Conservation (phyloP, 2,113 vertebrate species). For the Chaetorhynchus papuensis region DNA sequence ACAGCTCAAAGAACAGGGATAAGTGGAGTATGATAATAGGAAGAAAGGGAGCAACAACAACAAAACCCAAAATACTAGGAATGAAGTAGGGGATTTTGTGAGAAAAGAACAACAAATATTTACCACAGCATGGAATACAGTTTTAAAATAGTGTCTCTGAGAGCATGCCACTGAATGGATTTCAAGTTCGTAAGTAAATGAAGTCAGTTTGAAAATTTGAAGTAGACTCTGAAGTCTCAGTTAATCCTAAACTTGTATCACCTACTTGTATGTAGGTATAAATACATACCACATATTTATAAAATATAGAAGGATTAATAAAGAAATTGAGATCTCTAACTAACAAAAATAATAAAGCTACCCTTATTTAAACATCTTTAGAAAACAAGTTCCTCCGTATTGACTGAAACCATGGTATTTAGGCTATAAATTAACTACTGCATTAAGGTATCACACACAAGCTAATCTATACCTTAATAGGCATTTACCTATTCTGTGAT, state of each 20-base stretch:
- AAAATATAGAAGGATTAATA: background rate
- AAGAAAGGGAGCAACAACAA: background rate
- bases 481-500: background rate
- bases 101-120: background rate
- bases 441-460: background rate
- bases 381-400: background rate
- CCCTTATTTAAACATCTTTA: background rate
- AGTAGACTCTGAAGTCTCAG: background rate
- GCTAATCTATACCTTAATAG: background rate
- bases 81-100: background rate
- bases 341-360: background rate
- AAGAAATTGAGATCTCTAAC: background rate
- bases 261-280: background rate
- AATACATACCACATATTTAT: background rate
- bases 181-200: background rate
- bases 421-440: background rate
- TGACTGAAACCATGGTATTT: background rate
- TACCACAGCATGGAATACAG: rapidly evolving
- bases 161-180: background rate
- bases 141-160: background rate
- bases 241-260: background rate
- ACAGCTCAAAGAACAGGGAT: background rate
- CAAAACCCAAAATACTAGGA: background rate
- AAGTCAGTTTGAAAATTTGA: background rate
- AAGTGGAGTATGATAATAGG: background rate